Evolutionary conservation across 2,113 vertebrate species (phyloP), one percentile per base, ranked within the genome.

Genomic region (Conger conger): DNA sequence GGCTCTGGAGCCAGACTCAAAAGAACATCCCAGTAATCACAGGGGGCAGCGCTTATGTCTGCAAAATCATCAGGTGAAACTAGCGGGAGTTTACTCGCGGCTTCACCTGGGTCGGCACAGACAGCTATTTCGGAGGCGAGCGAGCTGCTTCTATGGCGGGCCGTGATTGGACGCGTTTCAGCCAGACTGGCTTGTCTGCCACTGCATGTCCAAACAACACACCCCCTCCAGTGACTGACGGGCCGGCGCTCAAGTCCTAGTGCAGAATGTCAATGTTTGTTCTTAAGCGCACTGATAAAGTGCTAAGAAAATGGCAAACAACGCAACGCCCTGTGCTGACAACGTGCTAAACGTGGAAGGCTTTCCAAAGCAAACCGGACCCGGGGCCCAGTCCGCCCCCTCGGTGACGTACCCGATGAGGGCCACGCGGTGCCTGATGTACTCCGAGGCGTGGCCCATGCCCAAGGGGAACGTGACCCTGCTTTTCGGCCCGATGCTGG

Each of bases 371-470:
- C 77, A 42, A 84, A 84, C 77, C 27, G 36, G 76, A 30, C 35
- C 35, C 76, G 15, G 18, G 18, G 50, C 40, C 45, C 33, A 16
- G 30, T 50, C 76, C 63, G 45, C 57, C 76, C 68, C 68, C 40
- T 45, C 79, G 27, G n/a, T 33, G 82, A 85, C 95, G 94, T 95
- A 99, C 98, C 98, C 98, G 3, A 99, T 95, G 3, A 99, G 96
- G 0, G 96, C 98, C 84, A 98, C 91, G 0, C 98, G 95, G 87
- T 97, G 97, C 87, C 96, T 93, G 86, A 98, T 93, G 0, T 99
- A 99, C 92, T 99, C 95, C 0, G 96, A 95, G 0, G 98, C 97
- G 0, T 99, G 98, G 20, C 97, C 97, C 93, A 98, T 86, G 38
- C 97, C 97, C 4, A 99, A 94, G 0, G 97, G 97, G 90, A 99